Evolutionary conservation across 2,113 vertebrate species (phyloP).

Genomic region (Oncorhynchus nerka): DNA sequence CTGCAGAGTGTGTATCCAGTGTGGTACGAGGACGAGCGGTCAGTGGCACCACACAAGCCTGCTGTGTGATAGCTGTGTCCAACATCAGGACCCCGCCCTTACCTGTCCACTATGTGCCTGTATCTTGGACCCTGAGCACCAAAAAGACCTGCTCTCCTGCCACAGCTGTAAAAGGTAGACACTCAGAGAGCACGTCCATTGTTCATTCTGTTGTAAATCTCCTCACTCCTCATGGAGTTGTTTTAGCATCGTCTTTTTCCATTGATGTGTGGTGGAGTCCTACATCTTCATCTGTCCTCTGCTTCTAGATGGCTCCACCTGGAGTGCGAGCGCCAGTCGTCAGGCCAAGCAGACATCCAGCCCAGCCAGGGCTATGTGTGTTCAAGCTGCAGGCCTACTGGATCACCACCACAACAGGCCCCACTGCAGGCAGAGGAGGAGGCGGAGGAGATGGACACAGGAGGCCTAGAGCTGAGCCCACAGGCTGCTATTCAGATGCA

Average conservation of each 20-base stretch:
- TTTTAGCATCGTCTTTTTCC: background rate
- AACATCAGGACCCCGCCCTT: constrained; percentile 83
- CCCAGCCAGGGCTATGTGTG: constrained; percentile 87
- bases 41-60: constrained; percentile 96
- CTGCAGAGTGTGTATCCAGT: constrained; percentile 90
- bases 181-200: background rate
- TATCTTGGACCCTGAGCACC: constrained; percentile 81
- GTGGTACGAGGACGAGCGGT: constrained; percentile 86
- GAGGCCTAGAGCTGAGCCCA: constrained; percentile 71
- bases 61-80: constrained; percentile 91
- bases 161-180: constrained; percentile 91
- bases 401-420: constrained; percentile 63
- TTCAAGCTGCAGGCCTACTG: constrained; percentile 83
- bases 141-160: constrained; percentile 90
- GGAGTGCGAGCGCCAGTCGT: constrained; percentile 89
- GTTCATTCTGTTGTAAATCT: background rate
- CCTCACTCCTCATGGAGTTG: too few relatives aligned
- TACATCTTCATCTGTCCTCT: constrained; percentile 27
- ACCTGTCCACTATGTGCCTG: constrained; percentile 88
- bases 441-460: constrained; percentile 54
- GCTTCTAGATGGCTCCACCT: constrained; percentile 87
- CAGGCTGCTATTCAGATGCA: constrained; percentile 65
- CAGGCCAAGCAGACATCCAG: constrained; percentile 81
- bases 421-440: constrained; percentile 69
- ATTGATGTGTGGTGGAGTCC: background rate